phyloP scores from a whole-genome alignment of 2,113 vertebrate genomes.

The Callionymus lyra region DNA sequence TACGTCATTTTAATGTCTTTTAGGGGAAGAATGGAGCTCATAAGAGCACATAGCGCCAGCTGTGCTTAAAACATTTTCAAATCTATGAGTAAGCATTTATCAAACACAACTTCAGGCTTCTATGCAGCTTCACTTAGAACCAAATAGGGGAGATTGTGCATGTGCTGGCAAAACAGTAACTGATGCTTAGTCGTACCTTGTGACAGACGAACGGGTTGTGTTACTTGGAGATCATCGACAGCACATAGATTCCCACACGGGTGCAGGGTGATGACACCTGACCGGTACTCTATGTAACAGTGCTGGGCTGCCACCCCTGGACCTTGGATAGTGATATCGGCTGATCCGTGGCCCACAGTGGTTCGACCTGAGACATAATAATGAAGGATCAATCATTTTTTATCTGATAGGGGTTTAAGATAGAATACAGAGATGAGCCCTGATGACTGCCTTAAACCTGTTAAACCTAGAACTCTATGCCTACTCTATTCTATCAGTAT shows the following conservation, averaged over 20 bases:
- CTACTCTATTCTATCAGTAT: no score
- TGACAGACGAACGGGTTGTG: constrained; percentile 74
- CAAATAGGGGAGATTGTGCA: background rate
- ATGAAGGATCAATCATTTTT: background rate
- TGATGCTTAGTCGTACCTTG: constrained; percentile 73
- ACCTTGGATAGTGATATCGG: constrained; percentile 82
- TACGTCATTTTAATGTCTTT: background rate
- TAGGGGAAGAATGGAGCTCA: constrained; percentile 11
- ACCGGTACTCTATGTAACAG: constrained; percentile 84
- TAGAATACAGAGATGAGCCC: background rate
- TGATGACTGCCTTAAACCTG: no score
- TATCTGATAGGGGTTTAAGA: background rate
- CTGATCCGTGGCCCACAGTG: constrained; percentile 72
- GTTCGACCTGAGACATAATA: constrained; percentile 74
- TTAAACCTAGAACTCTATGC: no score
- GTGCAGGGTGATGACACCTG: constrained; percentile 76
- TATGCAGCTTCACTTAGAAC: background rate
- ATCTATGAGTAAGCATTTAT: constrained; percentile 14
- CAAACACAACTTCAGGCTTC: constrained; percentile 1
- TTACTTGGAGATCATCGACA: constrained; percentile 73
- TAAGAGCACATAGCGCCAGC: constrained; percentile 20
- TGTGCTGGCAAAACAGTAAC: background rate
- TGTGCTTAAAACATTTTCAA: constrained; percentile 13
- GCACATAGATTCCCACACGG: constrained; percentile 84
- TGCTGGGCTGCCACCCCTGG: constrained; percentile 77